Conservation (phyloP, 92 coral and sea anemone species). For the Galaxea fascicularis region DNA sequence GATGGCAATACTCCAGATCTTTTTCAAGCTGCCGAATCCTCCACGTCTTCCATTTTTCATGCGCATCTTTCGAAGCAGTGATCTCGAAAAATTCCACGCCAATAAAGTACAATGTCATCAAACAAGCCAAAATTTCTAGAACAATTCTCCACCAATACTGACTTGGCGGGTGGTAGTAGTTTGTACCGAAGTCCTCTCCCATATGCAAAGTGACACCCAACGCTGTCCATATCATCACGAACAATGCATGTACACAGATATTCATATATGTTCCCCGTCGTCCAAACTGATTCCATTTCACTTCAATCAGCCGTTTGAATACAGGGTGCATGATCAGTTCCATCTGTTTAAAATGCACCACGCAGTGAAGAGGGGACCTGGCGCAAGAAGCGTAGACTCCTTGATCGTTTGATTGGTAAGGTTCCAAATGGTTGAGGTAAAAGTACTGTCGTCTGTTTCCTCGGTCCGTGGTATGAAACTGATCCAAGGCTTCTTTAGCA, state of each 20-base stretch:
- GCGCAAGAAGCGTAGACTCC: conserved; percentile 53
- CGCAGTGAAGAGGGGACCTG: conserved; percentile 87
- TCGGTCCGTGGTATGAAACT: conserved; percentile 95
- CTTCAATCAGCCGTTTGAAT: conserved; percentile 90
- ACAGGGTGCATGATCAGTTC: conserved; percentile 99
- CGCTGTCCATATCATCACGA: conserved; percentile 86
- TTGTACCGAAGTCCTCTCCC: conserved; percentile 47
- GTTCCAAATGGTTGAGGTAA: conserved; percentile 89
- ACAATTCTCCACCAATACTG: conserved; percentile 97
- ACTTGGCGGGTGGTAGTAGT: conserved; percentile 82
- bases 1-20: conserved; percentile 88
- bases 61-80: conserved; percentile 75
- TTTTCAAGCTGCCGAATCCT: conserved; percentile 79
- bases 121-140: conserved; percentile 82
- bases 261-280: conserved; percentile 82
- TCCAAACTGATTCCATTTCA: conserved; percentile 94
- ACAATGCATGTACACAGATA: conserved; percentile 79
- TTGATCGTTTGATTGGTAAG: conserved; percentile 55
- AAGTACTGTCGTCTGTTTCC: conserved; percentile 95
- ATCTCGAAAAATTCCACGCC: conserved; percentile 86
- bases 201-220: conserved; percentile 90
- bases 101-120: conserved; percentile 83
- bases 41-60: conserved; percentile 89
- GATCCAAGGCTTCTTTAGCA: conserved; percentile 96
- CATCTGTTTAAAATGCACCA: conserved; percentile 89